These are phyloP conservation scores for Takifugu flavidus DNA, from an alignment of 2,113 vertebrate genomes.

Conservation along the genomic window DNA sequence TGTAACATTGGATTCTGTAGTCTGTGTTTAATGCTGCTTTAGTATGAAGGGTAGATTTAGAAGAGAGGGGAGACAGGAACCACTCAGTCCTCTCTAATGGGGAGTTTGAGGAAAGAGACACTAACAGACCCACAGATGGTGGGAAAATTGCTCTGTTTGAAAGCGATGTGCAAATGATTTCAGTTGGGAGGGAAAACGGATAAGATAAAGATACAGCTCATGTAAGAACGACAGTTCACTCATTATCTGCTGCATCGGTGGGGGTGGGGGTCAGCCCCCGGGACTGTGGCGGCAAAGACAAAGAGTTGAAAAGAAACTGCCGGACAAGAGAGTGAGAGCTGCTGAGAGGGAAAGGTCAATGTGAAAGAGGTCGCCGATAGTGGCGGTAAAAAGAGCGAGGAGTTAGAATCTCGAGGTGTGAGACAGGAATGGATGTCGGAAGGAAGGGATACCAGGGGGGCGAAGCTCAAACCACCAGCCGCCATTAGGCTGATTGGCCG, in stretches of 20 bases:
- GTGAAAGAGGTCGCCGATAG: conserved; percentile 49
- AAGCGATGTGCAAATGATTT: conserved; percentile 67
- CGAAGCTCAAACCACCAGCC: conserved; percentile 36
- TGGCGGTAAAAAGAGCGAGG: conserved; percentile 51
- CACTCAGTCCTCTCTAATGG: conserved; percentile 41
- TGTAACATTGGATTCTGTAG: conserved; percentile 27
- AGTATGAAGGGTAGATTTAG: conserved; percentile 62
- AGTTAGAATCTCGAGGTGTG: conserved; percentile 63
- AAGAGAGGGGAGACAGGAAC: conserved; percentile 34
- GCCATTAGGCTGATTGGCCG: conserved; percentile 78
- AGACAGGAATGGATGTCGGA: conserved; percentile 21
- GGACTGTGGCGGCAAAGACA: not conserved
- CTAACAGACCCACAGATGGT: conserved; percentile 69
- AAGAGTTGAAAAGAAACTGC: conserved; percentile 1
- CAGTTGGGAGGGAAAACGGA: conserved; percentile 4
- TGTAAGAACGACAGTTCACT: too few species aligned
- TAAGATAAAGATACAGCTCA: too few species aligned
- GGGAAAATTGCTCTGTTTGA: conserved; percentile 71
- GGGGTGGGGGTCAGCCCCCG: too few species aligned
- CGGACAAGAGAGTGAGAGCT: too few species aligned
- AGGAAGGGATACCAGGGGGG: conserved; percentile 42
- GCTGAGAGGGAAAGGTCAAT: conserved; percentile 55
- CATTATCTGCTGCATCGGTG: too few species aligned
- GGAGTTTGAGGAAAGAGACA: conserved; percentile 54
- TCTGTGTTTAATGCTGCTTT: conserved; percentile 36